These are phyloP conservation scores for Gnathonemus echidnorhynchus DNA, from an alignment of 2,113 vertebrate species.

Conservation along the genomic window DNA sequence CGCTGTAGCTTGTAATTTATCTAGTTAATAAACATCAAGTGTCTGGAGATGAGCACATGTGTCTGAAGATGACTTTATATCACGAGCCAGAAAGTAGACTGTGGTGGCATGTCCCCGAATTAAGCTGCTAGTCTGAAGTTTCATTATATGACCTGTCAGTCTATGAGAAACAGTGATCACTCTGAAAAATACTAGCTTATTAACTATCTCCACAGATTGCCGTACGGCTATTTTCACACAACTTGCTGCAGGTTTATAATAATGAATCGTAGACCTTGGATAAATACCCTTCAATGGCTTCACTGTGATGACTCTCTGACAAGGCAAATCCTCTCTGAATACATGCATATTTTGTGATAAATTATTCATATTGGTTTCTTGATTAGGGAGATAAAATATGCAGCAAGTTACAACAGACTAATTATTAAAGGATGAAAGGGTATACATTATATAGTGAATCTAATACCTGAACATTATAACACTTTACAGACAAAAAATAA, in stretches of 20 bases:
- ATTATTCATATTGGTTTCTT: conserved; percentile 23
- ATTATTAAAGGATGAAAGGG: conserved; percentile 19
- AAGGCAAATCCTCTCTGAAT: conserved; percentile 20
- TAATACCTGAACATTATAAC: conserved; percentile 12
- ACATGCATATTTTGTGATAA: conserved; percentile 20
- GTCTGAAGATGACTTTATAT: not conserved
- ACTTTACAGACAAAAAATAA: conserved; percentile 6
- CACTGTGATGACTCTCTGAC: conserved; percentile 18
- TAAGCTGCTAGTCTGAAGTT: not conserved
- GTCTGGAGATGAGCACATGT: not conserved
- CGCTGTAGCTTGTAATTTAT: not conserved
- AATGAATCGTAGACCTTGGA: conserved; percentile 11
- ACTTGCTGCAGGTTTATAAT: conserved; percentile 8
- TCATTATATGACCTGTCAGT: not conserved
- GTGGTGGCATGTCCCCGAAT: not conserved
- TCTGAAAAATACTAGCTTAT: not conserved
- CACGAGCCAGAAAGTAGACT: not conserved
- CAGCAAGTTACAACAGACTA: conserved; percentile 19
- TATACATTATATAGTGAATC: not conserved
- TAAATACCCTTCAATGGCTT: conserved; percentile 14
- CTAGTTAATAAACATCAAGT: conserved; percentile 7
- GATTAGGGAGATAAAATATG: conserved; percentile 21
- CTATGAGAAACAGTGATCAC: not conserved
- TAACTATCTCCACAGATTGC: not conserved
- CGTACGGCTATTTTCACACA: not conserved